Conservation (phyloP, 2,113 vertebrate genomes). For the Balaeniceps rex region DNA sequence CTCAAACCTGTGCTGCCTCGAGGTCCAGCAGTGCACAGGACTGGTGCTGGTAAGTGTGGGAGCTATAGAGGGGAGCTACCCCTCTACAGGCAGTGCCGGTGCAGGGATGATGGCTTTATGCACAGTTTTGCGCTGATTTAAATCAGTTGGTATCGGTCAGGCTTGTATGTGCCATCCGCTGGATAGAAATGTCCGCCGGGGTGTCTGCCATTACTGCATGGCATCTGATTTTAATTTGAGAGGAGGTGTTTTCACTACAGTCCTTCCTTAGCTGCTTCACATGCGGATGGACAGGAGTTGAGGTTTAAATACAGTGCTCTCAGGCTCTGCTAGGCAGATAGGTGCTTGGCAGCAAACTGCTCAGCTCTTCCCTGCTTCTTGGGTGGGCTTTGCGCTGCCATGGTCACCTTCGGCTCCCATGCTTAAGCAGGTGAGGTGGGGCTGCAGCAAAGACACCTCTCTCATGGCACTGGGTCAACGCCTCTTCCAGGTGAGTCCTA, state of each 20-base stretch:
- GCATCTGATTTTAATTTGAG: not conserved
- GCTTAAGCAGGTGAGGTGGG: not conserved
- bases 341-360: not conserved
- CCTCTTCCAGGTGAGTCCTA: not conserved
- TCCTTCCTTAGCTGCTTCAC: not conserved
- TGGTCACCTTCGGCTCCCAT: not conserved
- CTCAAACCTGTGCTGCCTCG: not conserved
- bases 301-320: not conserved
- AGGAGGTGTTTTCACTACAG: not conserved
- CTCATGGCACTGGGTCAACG: not conserved
- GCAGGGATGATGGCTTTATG: not conserved
- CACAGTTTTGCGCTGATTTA: not conserved
- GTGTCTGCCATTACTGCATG: not conserved
- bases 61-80: not conserved
- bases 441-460: not conserved
- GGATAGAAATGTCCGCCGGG: not conserved
- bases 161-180: not conserved
- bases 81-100: not conserved
- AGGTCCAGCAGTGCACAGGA: not conserved
- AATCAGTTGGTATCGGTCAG: not conserved
- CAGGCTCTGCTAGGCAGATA: not conserved
- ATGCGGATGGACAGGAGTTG: not conserved
- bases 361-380: not conserved
- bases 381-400: not conserved
- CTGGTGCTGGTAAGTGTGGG: not conserved